A percentile compares a stretch with the other conserved stretches of the same genome.
Conservation (phyloP, 1,140 invertebrate genomes). For the Cheumatopsyche charites region DNA sequence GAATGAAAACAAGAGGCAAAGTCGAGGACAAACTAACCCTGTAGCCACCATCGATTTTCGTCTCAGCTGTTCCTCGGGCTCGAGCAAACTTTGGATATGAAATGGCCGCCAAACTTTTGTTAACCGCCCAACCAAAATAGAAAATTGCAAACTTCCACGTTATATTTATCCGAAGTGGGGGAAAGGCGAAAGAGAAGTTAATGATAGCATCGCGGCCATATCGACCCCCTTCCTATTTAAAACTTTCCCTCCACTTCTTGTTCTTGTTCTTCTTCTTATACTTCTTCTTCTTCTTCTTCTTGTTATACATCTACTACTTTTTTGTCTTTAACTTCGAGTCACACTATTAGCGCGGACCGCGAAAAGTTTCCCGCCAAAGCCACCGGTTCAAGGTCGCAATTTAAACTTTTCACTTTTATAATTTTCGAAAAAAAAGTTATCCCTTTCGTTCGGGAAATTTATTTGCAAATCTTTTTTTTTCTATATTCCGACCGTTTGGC, state of each 20-base stretch:
- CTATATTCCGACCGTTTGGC: neutral
- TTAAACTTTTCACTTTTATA: constrained; percentile 59
- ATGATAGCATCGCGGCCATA: constrained; percentile 51
- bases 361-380: constrained; percentile 54
- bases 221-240: constrained; percentile 59
- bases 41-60: constrained; percentile 42
- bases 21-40: constrained; percentile 47
- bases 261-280: constrained; percentile 5
- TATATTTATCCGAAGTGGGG: constrained; percentile 48
- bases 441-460: constrained; percentile 6
- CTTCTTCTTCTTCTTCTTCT: neutral
- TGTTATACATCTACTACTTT: constrained; percentile 46
- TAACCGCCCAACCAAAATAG: constrained; percentile 45
- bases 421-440: constrained; percentile 30
- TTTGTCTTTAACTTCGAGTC: constrained; percentile 54
- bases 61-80: constrained; percentile 42
- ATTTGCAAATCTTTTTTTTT: constrained; percentile 45
- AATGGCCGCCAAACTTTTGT: constrained; percentile 42
- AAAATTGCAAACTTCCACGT: constrained; percentile 51
- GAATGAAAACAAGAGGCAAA: constrained; percentile 1
- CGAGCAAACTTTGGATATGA: constrained; percentile 38
- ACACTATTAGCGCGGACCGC: constrained; percentile 62
- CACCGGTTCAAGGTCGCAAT: constrained; percentile 63
- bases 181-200: constrained; percentile 43
- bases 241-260: constrained; percentile 22